Percentiles rank a stretch among this genome's conserved stretches.
Evolutionary conservation across 2,113 vertebrate species (phyloP).

Genomic region (Scortum barcoo): DNA sequence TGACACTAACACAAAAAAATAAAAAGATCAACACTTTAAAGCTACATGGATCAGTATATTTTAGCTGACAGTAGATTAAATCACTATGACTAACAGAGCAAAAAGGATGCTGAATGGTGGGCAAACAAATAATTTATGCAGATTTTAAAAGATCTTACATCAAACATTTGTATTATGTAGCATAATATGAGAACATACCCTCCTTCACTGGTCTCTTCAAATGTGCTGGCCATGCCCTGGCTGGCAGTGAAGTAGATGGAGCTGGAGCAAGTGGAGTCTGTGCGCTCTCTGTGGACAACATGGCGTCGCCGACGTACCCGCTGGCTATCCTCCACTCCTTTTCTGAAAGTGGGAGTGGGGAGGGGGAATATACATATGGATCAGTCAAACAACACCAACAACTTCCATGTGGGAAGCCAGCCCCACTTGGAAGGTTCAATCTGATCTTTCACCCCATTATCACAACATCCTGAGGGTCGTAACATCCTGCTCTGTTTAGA

Average conservation of each 20-base stretch:
- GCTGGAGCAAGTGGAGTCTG: conserved; percentile 91
- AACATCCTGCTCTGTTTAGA: neutral
- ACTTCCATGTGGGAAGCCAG: neutral
- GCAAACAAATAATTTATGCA: neutral
- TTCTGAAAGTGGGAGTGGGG: conserved; percentile 75
- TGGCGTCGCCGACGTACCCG: conserved; percentile 83
- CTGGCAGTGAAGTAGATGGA: conserved; percentile 95
- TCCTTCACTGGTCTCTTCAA: conserved; percentile 91
- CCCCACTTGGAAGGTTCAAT: neutral
- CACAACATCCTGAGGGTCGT: neutral
- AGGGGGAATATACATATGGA: neutral
- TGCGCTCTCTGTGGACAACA: conserved; percentile 86
- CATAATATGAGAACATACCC: conserved; percentile 83
- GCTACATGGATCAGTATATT: neutral
- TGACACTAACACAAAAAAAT: neutral
- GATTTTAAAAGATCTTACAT: neutral
- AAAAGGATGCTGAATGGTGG: neutral
- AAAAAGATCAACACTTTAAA: neutral
- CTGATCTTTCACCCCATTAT: neutral
- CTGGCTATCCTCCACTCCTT: conserved; percentile 90
- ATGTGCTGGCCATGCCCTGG: conserved; percentile 81
- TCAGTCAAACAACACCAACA: neutral
- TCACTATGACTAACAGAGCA: neutral
- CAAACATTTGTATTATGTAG: neutral
- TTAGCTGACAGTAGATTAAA: neutral